A percentile compares a stretch with the other conserved stretches of the same genome.
Evolutionary conservation across 37 sponge, comb jelly and placozoan species (phyloP).

Genomic region (Theonella swinhoei): DNA sequence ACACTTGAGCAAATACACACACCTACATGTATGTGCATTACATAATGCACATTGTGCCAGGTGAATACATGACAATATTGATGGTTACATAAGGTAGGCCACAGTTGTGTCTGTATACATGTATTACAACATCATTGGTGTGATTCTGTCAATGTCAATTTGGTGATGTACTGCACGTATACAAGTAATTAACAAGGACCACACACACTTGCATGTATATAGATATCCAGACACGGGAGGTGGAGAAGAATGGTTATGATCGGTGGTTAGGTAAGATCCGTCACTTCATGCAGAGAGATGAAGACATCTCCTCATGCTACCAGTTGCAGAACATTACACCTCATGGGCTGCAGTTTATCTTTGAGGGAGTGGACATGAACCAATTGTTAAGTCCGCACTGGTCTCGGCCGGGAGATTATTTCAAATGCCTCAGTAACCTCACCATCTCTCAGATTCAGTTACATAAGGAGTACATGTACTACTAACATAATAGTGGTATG

Average conservation of each 20-base stretch:
- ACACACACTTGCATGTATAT: background rate
- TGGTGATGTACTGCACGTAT: background rate
- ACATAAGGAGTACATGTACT: no score
- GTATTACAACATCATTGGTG: background rate
- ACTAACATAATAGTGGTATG: no score
- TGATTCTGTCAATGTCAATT: background rate
- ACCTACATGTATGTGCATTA: background rate
- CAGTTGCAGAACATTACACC: background rate
- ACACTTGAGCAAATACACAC: no score
- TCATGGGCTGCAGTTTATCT: conserved; percentile 26
- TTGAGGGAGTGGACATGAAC: conserved; percentile 49
- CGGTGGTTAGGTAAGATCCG: conserved; percentile 32
- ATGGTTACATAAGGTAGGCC: no score
- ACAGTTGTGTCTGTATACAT: no score
- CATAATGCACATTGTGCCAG: no score
- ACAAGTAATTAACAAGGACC: background rate
- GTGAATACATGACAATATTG: no score
- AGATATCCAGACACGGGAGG: conserved; percentile 38
- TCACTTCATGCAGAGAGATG: conserved; percentile 24
- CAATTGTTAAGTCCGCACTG: conserved; percentile 57
- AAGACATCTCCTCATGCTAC: conserved; percentile 9
- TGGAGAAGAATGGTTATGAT: conserved; percentile 16
- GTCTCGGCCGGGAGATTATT: conserved; percentile 20
- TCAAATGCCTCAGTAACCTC: conserved; percentile 32
- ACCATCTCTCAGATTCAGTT: conserved; percentile 12